Percentiles rank a stretch among this genome's conserved stretches.
phyloP scores from a whole-genome alignment of 2,888 invertebrate genomes.

The Furcula furcula region DNA sequence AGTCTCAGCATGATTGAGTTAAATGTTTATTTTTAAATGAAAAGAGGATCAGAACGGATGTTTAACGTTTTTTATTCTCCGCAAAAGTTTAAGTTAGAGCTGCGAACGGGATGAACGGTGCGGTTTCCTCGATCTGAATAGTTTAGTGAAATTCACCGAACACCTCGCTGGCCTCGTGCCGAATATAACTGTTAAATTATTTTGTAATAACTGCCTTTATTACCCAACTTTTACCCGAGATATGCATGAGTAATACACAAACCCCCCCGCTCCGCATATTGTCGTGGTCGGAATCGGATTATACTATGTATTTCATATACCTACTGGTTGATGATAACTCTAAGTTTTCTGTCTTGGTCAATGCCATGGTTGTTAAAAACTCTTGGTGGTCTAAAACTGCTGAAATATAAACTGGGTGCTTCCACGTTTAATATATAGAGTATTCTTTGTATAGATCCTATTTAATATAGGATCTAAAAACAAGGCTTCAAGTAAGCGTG shows the following conservation, averaged over 20 bases:
- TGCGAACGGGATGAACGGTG: conserved; percentile 66
- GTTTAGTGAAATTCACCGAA: conserved; percentile 68
- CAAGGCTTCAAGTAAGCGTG: no score
- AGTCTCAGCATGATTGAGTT: conserved; percentile 21
- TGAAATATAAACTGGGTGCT: no score
- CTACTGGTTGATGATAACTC: no score
- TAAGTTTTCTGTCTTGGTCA: no score
- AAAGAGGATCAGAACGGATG: conserved; percentile 34
- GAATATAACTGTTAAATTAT: conserved; percentile 75
- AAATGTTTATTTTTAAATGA: conserved; percentile 29
- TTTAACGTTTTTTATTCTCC: no score
- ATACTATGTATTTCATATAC: no score
- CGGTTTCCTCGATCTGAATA: conserved; percentile 74
- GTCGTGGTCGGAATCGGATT: no score
- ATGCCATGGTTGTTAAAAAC: no score
- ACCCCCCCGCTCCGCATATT: conserved; percentile 42
- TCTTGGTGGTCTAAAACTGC: no score
- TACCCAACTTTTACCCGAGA: conserved; percentile 62
- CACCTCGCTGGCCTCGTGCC: conserved; percentile 69
- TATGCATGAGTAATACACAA: conserved; percentile 53
- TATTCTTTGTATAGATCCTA: no score
- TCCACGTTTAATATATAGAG: no score
- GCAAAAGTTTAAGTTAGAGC: conserved; percentile 51
- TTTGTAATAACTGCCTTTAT: conserved; percentile 74
- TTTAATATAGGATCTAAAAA: no score